Evolutionary conservation across 2,888 invertebrate genomes (phyloP), one percentile per base, ranked within the genome.

Genomic region (Geotrupes spiniger): DNA sequence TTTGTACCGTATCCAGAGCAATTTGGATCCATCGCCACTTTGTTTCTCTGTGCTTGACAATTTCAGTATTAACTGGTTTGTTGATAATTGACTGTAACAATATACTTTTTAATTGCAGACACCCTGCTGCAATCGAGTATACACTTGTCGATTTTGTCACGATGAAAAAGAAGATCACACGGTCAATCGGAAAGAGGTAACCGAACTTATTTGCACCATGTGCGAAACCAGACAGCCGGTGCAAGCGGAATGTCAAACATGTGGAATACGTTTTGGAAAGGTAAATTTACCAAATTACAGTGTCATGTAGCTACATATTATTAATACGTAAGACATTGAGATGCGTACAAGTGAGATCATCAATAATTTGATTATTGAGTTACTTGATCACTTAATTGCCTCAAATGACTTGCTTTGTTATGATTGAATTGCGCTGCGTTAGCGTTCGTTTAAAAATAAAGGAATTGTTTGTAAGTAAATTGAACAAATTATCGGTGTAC

Each of bases 81-180:
- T 21, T 3, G 6, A 21, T 21, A 4, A 6, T 21, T 21, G 4
- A 21, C 6, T 3, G 3, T 21, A 3, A 21, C 21, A 21, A 4
- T 21, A 4, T 21, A 21, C 6, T 21, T 21, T 4, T 21, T 3
- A 21, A 55, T 76, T 79, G 12, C 75, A 93, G 92, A 88, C 92
- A 12, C 92, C 92, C 42, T 92, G 92, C 69, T 93, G 93, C 74
- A 85, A 86, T 64, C 91, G 91, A 73, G 82, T 89, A 5, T 93
- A 92, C 71, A 85, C 87, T 52, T 93, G 93, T 68, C 82, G 93
- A 21, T 89, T 92, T 69, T 93, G 93, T 64, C 93, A 94, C 61
- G 92, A 94, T 71, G 92, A 92, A 64, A 85, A 76, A 27, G 92
- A 92, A 67, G 79, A 84, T 52, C 93, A 93, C 69, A 84, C 85